Conservation (phyloP, 2,113 vertebrate genomes). For the Osmerus mordax region DNA sequence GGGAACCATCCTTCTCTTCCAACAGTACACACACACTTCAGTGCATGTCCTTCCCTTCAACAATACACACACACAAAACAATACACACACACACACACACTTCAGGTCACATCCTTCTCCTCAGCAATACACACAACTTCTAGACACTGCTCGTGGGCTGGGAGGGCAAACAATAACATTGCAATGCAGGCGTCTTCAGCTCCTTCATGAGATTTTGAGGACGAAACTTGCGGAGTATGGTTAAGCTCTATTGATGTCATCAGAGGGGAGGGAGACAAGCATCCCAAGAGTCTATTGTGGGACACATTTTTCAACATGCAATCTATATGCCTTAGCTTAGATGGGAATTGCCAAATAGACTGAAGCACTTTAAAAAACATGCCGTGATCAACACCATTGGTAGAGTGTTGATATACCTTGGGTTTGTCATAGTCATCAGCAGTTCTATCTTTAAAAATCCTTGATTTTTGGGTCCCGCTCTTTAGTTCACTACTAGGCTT, state of each 20-base stretch:
- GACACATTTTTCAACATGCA: slow-evolving; percentile 7
- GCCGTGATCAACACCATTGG: slow-evolving; percentile 17
- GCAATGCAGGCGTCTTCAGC: neutral
- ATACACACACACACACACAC: neutral
- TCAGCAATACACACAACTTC: neutral
- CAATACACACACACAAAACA: neutral
- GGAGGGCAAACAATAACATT: neutral
- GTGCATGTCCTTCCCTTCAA: neutral
- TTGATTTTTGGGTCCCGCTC: slow-evolving; percentile 64
- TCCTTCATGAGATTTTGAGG: neutral
- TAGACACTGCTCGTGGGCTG: too few relatives aligned
- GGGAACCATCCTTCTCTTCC: slow-evolving; percentile 53
- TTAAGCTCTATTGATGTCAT: too few relatives aligned
- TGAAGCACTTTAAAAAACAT: slow-evolving; percentile 4
- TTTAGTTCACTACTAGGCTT: slow-evolving; percentile 54
- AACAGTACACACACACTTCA: neutral
- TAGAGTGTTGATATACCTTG: slow-evolving; percentile 28
- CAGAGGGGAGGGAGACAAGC: neutral
- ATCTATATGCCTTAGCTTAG: neutral
- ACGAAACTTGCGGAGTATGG: too few relatives aligned
- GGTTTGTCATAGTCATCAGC: slow-evolving; percentile 59
- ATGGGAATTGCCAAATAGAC: neutral
- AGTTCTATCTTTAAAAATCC: slow-evolving; percentile 67
- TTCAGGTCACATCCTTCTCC: neutral
- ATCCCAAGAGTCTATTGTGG: neutral